phyloP scores from a whole-genome alignment of 2,797 vertebrate species.

The Taeniopygia guttata region DNA sequence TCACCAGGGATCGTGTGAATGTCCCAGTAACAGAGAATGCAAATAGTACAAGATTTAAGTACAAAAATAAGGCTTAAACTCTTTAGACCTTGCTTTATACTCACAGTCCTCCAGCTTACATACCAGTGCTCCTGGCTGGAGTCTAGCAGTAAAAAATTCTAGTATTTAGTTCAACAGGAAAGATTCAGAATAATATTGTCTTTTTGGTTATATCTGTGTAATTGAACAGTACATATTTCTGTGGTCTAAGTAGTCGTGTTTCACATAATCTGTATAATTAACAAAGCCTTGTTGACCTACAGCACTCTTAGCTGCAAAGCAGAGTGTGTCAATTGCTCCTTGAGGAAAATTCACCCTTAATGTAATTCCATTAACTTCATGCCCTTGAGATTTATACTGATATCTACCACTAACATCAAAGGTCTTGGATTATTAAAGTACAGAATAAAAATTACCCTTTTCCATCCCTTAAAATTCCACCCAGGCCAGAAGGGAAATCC shows the following conservation, averaged over 20 bases:
- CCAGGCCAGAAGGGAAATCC: slow-evolving; percentile 33
- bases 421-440: slow-evolving; percentile 34
- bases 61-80: slow-evolving; percentile 5
- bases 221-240: not conserved
- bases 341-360: slow-evolving; percentile 25
- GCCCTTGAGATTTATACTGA: slow-evolving; percentile 39
- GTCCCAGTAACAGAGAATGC: not conserved
- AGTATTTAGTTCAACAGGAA: not conserved
- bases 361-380: slow-evolving; percentile 58
- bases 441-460: slow-evolving; percentile 54
- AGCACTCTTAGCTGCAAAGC: slow-evolving; percentile 1
- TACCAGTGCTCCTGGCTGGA: not conserved
- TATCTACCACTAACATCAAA: slow-evolving; percentile 56
- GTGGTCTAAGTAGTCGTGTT: slow-evolving; percentile 8
- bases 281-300: slow-evolving; percentile 36
- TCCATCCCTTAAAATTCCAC: slow-evolving; percentile 47
- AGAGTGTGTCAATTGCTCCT: slow-evolving; percentile 39
- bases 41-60: slow-evolving; percentile 4
- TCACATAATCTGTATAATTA: slow-evolving; percentile 52
- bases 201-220: not conserved
- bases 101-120: not conserved
- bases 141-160: not conserved
- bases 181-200: not conserved
- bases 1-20: slow-evolving; percentile 44
- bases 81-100: not conserved